phyloP scores from a whole-genome alignment of 2,888 invertebrate genomes.

The Sarcophaga caerulescens region DNA sequence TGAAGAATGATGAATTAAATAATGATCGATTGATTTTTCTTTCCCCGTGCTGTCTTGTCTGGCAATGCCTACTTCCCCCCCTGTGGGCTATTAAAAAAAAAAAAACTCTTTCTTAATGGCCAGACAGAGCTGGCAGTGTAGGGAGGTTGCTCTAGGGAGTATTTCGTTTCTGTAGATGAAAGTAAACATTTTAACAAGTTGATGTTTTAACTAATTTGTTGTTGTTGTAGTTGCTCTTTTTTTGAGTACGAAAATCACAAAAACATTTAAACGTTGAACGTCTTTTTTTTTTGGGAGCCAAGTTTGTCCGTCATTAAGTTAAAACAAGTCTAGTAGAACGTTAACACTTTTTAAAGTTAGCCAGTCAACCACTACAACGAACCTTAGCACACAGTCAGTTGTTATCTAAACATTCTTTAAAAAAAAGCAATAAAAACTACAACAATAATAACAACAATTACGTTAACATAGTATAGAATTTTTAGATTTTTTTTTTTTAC shows the following conservation, averaged over 20 bases:
- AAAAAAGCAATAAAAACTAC: not conserved
- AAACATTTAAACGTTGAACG: slow-evolving; percentile 37
- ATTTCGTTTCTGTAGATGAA: slow-evolving; percentile 8
- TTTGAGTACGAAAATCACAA: too few relatives aligned
- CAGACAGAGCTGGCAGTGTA: too few relatives aligned
- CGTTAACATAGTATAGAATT: not conserved
- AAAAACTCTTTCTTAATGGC: too few relatives aligned
- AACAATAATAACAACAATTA: not conserved
- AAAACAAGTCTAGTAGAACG: slow-evolving; percentile 54
- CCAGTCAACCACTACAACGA: not conserved
- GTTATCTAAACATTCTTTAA: not conserved
- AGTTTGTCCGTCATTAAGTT: slow-evolving; percentile 30
- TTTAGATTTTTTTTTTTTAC: not conserved
- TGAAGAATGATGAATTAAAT: slow-evolving; percentile 44
- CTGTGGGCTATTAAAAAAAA: not conserved
- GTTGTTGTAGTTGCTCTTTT: too few relatives aligned
- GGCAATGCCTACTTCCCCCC: not conserved
- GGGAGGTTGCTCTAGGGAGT: too few relatives aligned
- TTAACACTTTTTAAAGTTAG: not conserved
- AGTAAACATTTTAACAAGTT: slow-evolving; percentile 50
- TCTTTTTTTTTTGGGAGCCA: slow-evolving; percentile 3
- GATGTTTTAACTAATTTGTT: slow-evolving; percentile 52
- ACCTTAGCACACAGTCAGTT: not conserved
- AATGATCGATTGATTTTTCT: slow-evolving; percentile 63
- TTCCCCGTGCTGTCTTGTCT: slow-evolving; percentile 17